A percentile compares a stretch with the other conserved stretches of the same genome.
These are phyloP conservation scores for Noturus placidus DNA, from an alignment of 2,113 vertebrate genomes.

Conservation along the genomic window DNA sequence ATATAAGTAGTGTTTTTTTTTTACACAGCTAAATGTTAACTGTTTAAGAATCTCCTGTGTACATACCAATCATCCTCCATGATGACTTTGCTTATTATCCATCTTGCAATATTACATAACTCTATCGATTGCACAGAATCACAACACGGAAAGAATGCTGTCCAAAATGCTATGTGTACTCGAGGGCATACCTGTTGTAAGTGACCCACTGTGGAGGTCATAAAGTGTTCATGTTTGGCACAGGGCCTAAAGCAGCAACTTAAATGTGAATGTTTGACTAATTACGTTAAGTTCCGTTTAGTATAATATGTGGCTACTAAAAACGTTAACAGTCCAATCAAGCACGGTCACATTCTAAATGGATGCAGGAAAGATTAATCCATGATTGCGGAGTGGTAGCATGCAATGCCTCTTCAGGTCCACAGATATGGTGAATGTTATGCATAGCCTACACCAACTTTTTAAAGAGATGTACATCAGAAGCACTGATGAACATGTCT, in stretches of 20 bases:
- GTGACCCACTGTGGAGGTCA: background rate
- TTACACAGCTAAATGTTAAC: background rate
- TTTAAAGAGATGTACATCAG: too few species aligned
- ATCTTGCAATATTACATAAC: background rate
- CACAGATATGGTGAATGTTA: too few species aligned
- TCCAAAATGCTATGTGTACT: background rate
- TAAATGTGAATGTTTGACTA: background rate
- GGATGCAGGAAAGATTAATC: background rate
- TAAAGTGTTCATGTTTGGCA: background rate
- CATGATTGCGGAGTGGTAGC: too few species aligned
- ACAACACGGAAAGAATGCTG: background rate
- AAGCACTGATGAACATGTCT: too few species aligned
- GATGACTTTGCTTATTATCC: background rate
- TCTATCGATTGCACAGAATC: background rate
- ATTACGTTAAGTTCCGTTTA: background rate
- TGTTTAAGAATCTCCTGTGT: background rate
- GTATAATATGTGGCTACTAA: background rate
- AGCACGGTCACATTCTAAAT: background rate
- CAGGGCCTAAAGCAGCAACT: background rate
- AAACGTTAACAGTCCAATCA: background rate
- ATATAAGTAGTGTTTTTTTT: background rate
- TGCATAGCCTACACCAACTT: too few species aligned
- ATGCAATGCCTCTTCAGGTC: too few species aligned
- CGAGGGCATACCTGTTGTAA: background rate
- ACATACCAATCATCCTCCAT: background rate